Evolutionary conservation across 2,113 vertebrate genomes (phyloP).

Genomic region (Spermophilus dauricus): DNA sequence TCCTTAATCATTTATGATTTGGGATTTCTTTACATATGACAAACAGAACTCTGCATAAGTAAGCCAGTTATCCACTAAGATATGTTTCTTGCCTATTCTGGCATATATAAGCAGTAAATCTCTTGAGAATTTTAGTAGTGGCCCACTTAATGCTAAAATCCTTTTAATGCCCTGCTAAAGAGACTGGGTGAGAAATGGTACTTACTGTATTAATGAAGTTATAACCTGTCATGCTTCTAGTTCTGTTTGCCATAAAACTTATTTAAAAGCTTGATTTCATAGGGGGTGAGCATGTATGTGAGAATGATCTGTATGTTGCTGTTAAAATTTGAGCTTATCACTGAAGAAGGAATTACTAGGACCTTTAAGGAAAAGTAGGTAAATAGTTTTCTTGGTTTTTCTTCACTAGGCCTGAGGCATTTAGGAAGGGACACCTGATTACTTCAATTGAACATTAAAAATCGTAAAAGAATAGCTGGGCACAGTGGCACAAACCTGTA

Average conservation of each 20-base stretch:
- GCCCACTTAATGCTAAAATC: constrained; percentile 51
- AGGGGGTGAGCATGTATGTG: background rate
- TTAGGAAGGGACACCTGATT: constrained; percentile 2
- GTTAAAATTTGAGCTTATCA: constrained; percentile 41
- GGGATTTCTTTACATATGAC: constrained; percentile 48
- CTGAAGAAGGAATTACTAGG: constrained; percentile 2
- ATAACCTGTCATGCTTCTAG: background rate
- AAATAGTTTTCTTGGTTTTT: constrained; percentile 31
- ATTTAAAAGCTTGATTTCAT: constrained; percentile 31
- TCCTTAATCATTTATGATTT: constrained; percentile 39
- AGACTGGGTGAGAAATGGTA: constrained; percentile 8
- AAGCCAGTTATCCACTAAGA: constrained; percentile 43
- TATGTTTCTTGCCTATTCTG: background rate
- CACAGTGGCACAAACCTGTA: too few relatives aligned
- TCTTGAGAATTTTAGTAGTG: constrained; percentile 47
- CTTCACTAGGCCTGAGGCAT: constrained; percentile 3
- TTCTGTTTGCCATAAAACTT: background rate
- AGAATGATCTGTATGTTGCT: background rate
- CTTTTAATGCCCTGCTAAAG: constrained; percentile 11
- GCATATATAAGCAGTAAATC: background rate
- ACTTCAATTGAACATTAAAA: constrained; percentile 49
- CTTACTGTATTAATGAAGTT: constrained; percentile 23
- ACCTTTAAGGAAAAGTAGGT: constrained; percentile 4
- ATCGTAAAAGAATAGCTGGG: background rate
- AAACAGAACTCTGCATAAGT: background rate